phyloP scores from a whole-genome alignment of 1,140 invertebrate species.

The Drosophila asahinai region DNA sequence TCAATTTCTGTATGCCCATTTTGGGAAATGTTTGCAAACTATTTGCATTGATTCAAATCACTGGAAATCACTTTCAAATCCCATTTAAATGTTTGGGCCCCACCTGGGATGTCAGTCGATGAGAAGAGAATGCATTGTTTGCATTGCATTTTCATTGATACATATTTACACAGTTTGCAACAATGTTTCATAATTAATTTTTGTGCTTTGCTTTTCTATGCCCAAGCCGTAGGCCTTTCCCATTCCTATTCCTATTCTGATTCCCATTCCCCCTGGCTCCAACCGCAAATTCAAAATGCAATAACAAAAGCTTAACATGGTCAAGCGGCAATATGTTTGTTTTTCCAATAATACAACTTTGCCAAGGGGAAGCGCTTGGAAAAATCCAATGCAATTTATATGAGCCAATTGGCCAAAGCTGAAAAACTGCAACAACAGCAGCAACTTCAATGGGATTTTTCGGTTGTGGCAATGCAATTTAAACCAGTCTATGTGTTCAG shows the following conservation, averaged over 20 bases:
- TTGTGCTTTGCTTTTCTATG: slow-evolving; percentile 67
- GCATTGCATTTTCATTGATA: slow-evolving; percentile 55
- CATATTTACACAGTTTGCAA: slow-evolving; percentile 50
- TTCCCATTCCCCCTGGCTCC: not conserved
- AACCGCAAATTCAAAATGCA: slow-evolving; percentile 53
- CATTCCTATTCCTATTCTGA: too few species aligned
- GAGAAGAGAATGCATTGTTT: slow-evolving; percentile 33
- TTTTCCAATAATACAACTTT: slow-evolving; percentile 72
- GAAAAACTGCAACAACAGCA: slow-evolving; percentile 39
- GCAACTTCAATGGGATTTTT: slow-evolving; percentile 44
- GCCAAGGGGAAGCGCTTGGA: slow-evolving; percentile 30
- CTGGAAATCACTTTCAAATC: slow-evolving; percentile 47
- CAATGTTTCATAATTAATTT: slow-evolving; percentile 77
- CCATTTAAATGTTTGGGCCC: slow-evolving; percentile 42
- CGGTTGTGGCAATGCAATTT: slow-evolving; percentile 47
- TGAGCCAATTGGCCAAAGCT: slow-evolving; percentile 55
- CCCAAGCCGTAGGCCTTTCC: slow-evolving; percentile 51
- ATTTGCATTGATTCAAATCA: slow-evolving; percentile 41
- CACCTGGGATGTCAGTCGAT: slow-evolving; percentile 11
- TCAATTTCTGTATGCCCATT: slow-evolving; percentile 28
- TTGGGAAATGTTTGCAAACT: slow-evolving; percentile 37
- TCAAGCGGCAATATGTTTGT: slow-evolving; percentile 43
- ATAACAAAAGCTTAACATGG: slow-evolving; percentile 46
- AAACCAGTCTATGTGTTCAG: slow-evolving; percentile 27
- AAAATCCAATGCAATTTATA: slow-evolving; percentile 64